Evolutionary conservation across 2,113 vertebrate species (phyloP).

Genomic region (human (Homo sapiens)): DNA sequence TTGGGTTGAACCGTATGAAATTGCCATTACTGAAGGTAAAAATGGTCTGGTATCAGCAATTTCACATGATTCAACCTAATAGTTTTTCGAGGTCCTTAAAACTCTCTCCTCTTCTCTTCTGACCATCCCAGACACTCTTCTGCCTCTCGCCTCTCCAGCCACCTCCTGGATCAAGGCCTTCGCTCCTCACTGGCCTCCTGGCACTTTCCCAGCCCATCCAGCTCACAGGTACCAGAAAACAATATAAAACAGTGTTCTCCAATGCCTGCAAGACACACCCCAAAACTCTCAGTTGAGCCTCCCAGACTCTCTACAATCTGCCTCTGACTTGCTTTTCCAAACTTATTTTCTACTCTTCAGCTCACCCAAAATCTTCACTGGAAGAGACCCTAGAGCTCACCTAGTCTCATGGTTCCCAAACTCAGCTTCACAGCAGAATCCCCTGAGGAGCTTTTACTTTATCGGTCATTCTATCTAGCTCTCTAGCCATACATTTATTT

Average conservation of each 20-base stretch:
- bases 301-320: not conserved
- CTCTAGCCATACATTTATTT: not conserved
- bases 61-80: not conserved
- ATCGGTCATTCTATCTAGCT: not conserved
- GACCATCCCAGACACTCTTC: no score
- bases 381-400: not conserved
- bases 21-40: rapidly evolving
- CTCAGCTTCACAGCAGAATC: not conserved
- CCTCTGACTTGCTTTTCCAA: not conserved
- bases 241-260: not conserved
- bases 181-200: not conserved
- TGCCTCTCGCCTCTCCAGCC: not conserved
- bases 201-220: not conserved
- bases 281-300: not conserved
- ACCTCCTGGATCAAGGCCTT: not conserved
- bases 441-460: not conserved
- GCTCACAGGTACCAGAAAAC: not conserved
- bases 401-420: not conserved
- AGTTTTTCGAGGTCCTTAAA: no score
- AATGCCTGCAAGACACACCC: not conserved
- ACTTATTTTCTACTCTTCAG: not conserved
- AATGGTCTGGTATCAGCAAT: not conserved
- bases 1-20: rapidly evolving
- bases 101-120: not conserved
- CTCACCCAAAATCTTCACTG: not conserved